phyloP scores from a whole-genome alignment of 2,797 vertebrate species.

The Arremon aurantiirostris region DNA sequence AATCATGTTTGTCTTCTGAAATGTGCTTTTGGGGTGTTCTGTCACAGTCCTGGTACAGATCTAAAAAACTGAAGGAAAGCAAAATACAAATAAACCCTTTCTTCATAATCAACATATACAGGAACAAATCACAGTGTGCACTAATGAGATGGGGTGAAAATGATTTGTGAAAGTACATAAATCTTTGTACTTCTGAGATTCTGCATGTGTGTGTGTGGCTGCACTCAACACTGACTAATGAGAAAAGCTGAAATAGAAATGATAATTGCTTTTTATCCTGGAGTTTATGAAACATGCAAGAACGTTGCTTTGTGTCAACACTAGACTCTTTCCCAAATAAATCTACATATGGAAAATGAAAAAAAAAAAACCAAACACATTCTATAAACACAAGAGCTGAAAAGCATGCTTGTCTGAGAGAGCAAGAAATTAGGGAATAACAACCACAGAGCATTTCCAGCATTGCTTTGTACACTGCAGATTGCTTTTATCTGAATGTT shows the following conservation, averaged over 20 bases:
- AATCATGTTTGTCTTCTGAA: neutral
- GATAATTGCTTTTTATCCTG: neutral
- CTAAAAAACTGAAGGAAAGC: neutral
- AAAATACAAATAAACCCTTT: neutral
- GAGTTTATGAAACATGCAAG: neutral
- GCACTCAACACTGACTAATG: neutral
- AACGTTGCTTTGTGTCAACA: neutral
- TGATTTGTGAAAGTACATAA: neutral
- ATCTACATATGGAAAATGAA: neutral
- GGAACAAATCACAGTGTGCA: neutral
- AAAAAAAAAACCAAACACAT: neutral
- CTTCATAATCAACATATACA: neutral
- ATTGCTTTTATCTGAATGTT: neutral
- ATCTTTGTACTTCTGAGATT: neutral
- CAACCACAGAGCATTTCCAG: neutral
- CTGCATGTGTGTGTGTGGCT: neutral
- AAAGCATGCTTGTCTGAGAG: neutral
- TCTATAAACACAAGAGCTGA: neutral
- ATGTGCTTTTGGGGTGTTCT: neutral
- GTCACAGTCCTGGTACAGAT: neutral
- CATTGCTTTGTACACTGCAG: neutral
- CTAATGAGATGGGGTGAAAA: neutral
- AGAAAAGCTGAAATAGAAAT: conserved; percentile 5
- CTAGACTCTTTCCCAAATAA: neutral
- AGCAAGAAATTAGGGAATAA: neutral